phyloP scores from a whole-genome alignment of 37 sponge, comb jelly and placozoan species.

The Aplysina aerophoba region DNA sequence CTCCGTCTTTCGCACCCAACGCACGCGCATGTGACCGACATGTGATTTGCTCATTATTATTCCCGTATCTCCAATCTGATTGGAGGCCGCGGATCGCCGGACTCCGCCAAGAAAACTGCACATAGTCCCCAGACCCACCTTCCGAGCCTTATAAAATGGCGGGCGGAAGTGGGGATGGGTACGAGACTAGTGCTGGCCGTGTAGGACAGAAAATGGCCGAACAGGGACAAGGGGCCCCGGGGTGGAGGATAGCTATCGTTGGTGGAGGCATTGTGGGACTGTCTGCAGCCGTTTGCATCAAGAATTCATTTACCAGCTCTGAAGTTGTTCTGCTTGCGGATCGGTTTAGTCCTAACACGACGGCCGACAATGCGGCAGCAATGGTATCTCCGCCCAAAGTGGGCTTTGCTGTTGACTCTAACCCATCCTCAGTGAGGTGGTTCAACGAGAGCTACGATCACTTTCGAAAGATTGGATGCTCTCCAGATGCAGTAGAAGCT shows the following conservation, averaged over 20 bases:
- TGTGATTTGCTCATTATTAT: too few species aligned
- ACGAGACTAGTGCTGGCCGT: too few species aligned
- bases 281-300: not conserved
- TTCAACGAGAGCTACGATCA: not conserved
- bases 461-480: not conserved
- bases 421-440: not conserved
- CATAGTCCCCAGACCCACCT: too few species aligned
- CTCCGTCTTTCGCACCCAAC: too few species aligned
- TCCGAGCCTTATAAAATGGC: too few species aligned
- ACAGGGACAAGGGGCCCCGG: too few species aligned
- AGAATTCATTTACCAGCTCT: not conserved
- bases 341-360: conserved; percentile 39
- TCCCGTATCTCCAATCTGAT: too few species aligned
- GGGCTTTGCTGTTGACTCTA: not conserved
- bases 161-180: too few species aligned
- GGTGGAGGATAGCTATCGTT: not conserved
- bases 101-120: too few species aligned
- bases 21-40: too few species aligned
- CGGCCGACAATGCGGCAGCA: conserved; percentile 30
- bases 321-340: conserved; percentile 34
- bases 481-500: not conserved
- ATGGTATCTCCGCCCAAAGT: not conserved
- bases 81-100: too few species aligned
- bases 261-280: not conserved
- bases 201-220: too few species aligned